Evolutionary conservation across 2,113 vertebrate species (phyloP), one percentile per base, ranked within the genome.

Genomic region (Sinocyclocheilus maitianheensis): DNA sequence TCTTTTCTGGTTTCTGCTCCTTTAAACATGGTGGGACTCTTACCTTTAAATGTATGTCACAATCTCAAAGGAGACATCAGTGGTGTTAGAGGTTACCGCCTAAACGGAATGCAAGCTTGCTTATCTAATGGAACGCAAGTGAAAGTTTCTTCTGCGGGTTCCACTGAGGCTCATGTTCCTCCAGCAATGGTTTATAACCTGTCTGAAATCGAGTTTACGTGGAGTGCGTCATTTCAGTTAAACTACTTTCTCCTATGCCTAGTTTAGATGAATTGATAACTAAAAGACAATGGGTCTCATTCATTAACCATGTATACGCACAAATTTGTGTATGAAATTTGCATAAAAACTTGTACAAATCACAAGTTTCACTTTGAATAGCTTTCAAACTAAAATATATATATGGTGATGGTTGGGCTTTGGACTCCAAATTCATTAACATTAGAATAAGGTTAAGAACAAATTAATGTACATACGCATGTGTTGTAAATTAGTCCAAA

Each of bases 121-220:
- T 75, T 84, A 60, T 24, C 58, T 62, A 84, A 71, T 84, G 48
- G 62, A 78, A 69, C 43, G 16, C 18, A 30, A 74, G 74, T 18
- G 11, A 81, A n/a, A 34, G 24, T 18, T 40, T n/a, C 74, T 72
- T 55, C 22, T 30, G 74, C 13, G 10, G 53, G 16, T 83, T 72
- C 22, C 3, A 16, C n/a, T 34, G 67, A 40, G 75, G 26, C 80
- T 79, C 30, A 24, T 7, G 75, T 67, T 71, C 53, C 26, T n/a
- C 48, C 5, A 5, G 26, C n/a, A 43, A 26, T 58, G 37, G 11
- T 78, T 63, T 71, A 40, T 58, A 51, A 83, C 60, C 20, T 1
- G 43, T 63, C 60, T 77, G 34, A 40, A 30, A 48, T 85, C 37
- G 46, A 26, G 80, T 77, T n/a, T n/a, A n/a, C n/a, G n/a, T n/a